Evolutionary conservation across 2,797 vertebrate genomes (phyloP).

Genomic region (Phylloscopus collybita): DNA sequence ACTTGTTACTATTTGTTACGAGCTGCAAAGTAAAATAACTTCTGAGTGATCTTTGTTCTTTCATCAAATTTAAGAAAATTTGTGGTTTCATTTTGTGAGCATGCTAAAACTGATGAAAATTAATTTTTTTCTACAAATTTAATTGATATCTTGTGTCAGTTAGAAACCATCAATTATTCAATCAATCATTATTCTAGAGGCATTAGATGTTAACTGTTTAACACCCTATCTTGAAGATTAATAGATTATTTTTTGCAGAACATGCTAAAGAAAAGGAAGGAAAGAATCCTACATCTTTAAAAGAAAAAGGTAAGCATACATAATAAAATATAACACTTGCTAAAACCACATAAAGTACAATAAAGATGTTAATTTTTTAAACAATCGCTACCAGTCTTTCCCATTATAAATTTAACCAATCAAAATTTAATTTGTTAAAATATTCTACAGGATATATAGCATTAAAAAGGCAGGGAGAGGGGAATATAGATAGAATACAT

Average conservation of each 20-base stretch:
- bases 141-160: neutral
- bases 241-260: conserved; percentile 64
- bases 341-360: neutral
- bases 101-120: neutral
- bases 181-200: neutral
- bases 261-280: conserved; percentile 65
- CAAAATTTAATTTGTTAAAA: neutral
- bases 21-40: neutral
- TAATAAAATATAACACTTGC: neutral
- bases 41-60: neutral
- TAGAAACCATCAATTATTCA: neutral
- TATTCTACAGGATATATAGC: neutral
- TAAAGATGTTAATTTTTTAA: neutral
- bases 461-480: fast-evolving
- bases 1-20: neutral
- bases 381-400: neutral
- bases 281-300: conserved; percentile 59
- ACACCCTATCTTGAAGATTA: neutral
- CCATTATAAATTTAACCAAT: neutral
- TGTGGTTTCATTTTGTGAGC: neutral
- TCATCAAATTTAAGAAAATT: neutral
- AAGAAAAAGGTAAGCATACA: conserved; percentile 72
- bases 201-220: neutral
- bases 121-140: neutral
- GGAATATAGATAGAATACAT: neutral